Base-by-base conservation (phyloP, 1,140 invertebrate species). In the Diplogasteroides magnus region DNA sequence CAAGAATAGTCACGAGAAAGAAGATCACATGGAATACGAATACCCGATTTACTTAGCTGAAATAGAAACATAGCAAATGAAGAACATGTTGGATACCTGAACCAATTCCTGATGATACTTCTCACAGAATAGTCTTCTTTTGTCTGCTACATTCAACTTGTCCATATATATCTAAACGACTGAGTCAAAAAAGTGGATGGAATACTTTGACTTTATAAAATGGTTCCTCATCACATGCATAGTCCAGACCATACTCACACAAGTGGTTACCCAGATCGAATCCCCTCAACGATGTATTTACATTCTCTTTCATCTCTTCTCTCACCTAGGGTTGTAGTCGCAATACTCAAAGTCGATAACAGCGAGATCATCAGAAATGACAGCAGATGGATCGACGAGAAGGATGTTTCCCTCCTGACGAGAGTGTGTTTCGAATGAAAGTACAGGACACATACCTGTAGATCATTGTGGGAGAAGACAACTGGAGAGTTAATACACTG, bases 381-480 rank as follows among this genome's bases (percentile, higher is more conserved):
- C n/a, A n/a, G 37, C 71, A 3, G 28, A 48, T 14, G 55, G 61
- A n/a, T 72, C 69, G 29, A 78, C 55, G 3, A 74, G 63, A 3
- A 75, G 63, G 31, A 78, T 69, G 64, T 77, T 76, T 65, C 76
- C 94, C 87, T 95, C 92, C 84, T 97, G 94, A 83, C 11, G 14
- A 13, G 28, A 15, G 28, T 23, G 29, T 11, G 19, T 48, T 31
- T 56, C 11, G 14, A 56, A 64, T 48, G 62, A 64, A 64, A 60
- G 59, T 60, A 27, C 19, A 11, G 15, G 15, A n/a, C 13, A 27
- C 31, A 19, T 23, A 69, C 68, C 55, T 70, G 68, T 19, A 96
- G 86, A 82, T 97, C 94, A 84, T 97, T 97, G 84, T 98, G 95
- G 81, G 92, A 95, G 83, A 98, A 98, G 0, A 94, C 89, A 1